Evolutionary conservation across 2,888 invertebrate species (phyloP), one percentile per base, ranked within the genome.

Genomic region (Drosophila mercatorum): DNA sequence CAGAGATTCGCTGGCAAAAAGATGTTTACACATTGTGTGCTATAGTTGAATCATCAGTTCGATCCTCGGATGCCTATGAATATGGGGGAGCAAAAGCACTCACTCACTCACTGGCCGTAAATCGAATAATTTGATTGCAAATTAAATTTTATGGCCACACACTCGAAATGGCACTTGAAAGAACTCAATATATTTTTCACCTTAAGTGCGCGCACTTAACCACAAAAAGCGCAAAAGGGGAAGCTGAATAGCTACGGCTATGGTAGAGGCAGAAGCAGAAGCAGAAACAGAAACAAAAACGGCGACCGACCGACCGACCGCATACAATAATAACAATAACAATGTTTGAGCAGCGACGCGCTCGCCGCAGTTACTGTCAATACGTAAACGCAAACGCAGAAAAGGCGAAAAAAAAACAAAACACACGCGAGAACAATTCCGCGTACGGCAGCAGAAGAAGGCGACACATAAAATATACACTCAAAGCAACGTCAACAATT

Each of bases 131-230:
- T 84, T 82, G 51, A 81, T 83, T 72, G 77, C 71, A 84, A 82
- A 83, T 72, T 68, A 66, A 80, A 66, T 75, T 75, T 78, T 68
- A 72, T 75, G 66, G 68, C 53, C 72, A 66, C 75, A 79, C 72
- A 78, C 78, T 75, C 59, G 49, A 72, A 69, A 67, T 79, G 73
- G 71, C 72, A 86, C 81, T 86, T 66, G 71, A 75, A 85, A 85
- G 83, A 85, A 83, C 83, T 78, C 71, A 83, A 83, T 81, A 81
- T 77, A 86, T 83, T 81, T 75, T 83, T 83, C 83, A 81, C 83
- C 83, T 86, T 83, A 83, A 81, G 81, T 86, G 52, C 83, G 78
- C 81, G 83, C 78, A 82, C 85, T 83, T 83, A 85, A 75, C 83
- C 83, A 76, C 80, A 73, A 72, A 80, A 78, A 69, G 58, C 70